Evolutionary conservation across 2,797 vertebrate genomes (phyloP).

Genomic region (Miichthys miiuy): DNA sequence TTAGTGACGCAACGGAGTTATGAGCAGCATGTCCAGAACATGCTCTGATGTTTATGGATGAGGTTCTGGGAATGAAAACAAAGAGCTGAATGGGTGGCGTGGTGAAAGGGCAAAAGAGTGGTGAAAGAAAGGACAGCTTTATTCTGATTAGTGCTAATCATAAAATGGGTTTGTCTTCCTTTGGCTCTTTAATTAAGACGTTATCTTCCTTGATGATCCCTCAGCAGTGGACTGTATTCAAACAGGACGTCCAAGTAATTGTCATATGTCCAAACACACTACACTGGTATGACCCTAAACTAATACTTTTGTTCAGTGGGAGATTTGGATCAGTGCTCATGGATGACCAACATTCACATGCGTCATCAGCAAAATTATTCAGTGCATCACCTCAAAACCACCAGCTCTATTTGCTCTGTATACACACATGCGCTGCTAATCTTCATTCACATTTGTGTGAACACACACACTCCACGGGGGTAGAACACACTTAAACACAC

Average conservation of each 20-base stretch:
- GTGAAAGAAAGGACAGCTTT: slow-evolving; percentile 53
- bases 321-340: slow-evolving; percentile 11
- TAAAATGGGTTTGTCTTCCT: slow-evolving; percentile 16
- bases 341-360: slow-evolving; percentile 33
- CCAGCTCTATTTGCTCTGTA: slow-evolving; percentile 32
- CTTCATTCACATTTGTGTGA: slow-evolving; percentile 16
- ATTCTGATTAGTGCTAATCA: slow-evolving; percentile 34
- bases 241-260: background rate
- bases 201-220: background rate
- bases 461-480: background rate
- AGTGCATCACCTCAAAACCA: slow-evolving; percentile 54
- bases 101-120: slow-evolving; percentile 42
- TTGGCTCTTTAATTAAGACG: background rate
- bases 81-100: slow-evolving; percentile 47
- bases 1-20: slow-evolving; percentile 56
- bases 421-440: slow-evolving; percentile 11
- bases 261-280: background rate
- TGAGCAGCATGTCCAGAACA: slow-evolving; percentile 43
- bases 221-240: background rate
- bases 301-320: slow-evolving; percentile 10
- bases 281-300: background rate
- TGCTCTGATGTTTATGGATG: slow-evolving; percentile 73
- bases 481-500: slow-evolving; percentile 16
- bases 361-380: slow-evolving; percentile 50
- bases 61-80: slow-evolving; percentile 61